Conservation (phyloP, 92 coral and sea anemone species). For the Palythoa grandis region DNA sequence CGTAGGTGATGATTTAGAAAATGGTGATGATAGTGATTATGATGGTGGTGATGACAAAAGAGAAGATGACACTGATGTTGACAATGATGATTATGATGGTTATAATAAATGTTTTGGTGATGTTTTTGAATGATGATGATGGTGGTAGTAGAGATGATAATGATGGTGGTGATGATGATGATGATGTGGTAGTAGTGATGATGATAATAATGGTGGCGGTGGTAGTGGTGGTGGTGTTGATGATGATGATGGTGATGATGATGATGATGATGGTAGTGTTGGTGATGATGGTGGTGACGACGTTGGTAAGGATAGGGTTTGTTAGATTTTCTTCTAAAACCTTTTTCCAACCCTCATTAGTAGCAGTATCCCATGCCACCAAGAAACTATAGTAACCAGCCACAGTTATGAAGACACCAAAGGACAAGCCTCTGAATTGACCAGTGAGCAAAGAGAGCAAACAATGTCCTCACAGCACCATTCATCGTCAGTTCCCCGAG, state of each 20-base stretch:
- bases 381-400: neutral
- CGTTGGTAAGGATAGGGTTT: too few species aligned
- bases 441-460: slow-evolving; percentile 25
- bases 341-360: neutral
- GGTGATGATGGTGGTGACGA: too few species aligned
- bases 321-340: neutral
- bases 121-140: too few species aligned
- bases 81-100: neutral
- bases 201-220: neutral
- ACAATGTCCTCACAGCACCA: neutral
- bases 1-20: too few species aligned
- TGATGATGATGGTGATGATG: neutral
- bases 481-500: slow-evolving; percentile 19
- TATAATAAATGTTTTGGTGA: neutral
- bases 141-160: too few species aligned
- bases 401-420: neutral
- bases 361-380: neutral
- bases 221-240: too few species aligned
- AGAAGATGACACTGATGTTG: neutral
- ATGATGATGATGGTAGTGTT: too few species aligned
- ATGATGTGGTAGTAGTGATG: too few species aligned
- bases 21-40: too few species aligned
- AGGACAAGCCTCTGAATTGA: neutral
- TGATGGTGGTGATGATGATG: neutral
- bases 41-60: neutral